Evolutionary conservation across 2,113 vertebrate species (phyloP), one percentile per base, ranked within the genome.

Genomic region (Glaucomys volans): DNA sequence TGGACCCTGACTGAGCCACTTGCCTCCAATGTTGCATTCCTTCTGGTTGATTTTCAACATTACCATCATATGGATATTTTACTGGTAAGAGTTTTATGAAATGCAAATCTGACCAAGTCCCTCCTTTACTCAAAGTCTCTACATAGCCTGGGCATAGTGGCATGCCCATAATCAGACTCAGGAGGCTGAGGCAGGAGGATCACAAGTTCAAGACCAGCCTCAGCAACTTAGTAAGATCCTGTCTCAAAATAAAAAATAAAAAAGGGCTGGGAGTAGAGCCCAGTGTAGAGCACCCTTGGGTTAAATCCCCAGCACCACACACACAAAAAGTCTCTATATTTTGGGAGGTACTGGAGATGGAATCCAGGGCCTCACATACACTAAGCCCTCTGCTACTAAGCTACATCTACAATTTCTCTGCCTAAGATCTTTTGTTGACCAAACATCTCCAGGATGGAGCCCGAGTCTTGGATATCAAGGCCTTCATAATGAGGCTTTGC

Each of bases 11-110:
- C 14, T 47, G 50, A 83, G 37, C 62, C 76, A 18, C n/a, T 57
- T 44, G 30, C 8, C 47, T 77, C 76, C 24, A 40, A 35, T 71
- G 42, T 24, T 32, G 42, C n/a, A 66, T 57, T 87, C 52, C 76
- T 67, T 30, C 71, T 62, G 72, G 2, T 1, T 35, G 28, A 14
- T 52, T 86, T 24, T 72, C 47, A 44, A 75, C 47, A 35, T 50
- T 35, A 18, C 59, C 14, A 22, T 86, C 24, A 17, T 59, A 9
- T 16, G 54, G 18, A n/a, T 20, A 6, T 37, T 28, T 50, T 32
- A 35, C 28, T 17, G n/a, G 22, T 50, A 66, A 47, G 18, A 83
- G 50, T 71, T 91, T 94, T 94, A 77, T 77, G 44, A 96, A 92
- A 47, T 52, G 30, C 79, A 52, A 35, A 90, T 66, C 67, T 91